Conservation (phyloP, 2,888 invertebrate genomes). For the Hartigia nigra region DNA sequence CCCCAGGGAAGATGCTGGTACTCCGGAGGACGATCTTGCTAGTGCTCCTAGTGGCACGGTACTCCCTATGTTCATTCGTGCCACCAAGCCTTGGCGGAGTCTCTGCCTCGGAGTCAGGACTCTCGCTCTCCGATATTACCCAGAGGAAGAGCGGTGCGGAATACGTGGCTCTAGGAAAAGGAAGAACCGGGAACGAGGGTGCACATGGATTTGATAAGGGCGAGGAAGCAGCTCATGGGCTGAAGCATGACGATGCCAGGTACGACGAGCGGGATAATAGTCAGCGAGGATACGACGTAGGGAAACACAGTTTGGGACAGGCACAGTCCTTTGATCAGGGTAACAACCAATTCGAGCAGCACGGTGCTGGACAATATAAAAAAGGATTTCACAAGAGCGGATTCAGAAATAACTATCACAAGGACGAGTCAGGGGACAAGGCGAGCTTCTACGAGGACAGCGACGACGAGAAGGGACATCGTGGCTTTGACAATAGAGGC, state of each 20-base stretch:
- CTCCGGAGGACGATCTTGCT: neutral
- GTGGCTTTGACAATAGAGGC: slow-evolving; percentile 54
- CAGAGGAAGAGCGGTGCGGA: slow-evolving; percentile 30
- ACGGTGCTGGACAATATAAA: slow-evolving; percentile 67
- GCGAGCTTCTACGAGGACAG: slow-evolving; percentile 77
- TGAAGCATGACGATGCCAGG: slow-evolving; percentile 64
- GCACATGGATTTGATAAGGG: slow-evolving; percentile 30
- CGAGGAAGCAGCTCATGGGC: slow-evolving; percentile 30
- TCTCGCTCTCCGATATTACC: slow-evolving; percentile 28
- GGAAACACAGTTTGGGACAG: slow-evolving; percentile 67
- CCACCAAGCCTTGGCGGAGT: slow-evolving; percentile 18
- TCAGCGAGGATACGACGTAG: slow-evolving; percentile 66
- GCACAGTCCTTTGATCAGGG: slow-evolving; percentile 45
- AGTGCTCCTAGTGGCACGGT: slow-evolving; percentile 7
- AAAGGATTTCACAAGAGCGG: slow-evolving; percentile 78
- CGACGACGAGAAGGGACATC: slow-evolving; percentile 65
- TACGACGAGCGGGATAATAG: slow-evolving; percentile 68
- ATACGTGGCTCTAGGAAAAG: slow-evolving; percentile 33
- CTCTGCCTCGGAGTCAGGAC: slow-evolving; percentile 16
- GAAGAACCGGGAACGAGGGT: slow-evolving; percentile 30
- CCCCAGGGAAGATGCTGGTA: slow-evolving; percentile 2
- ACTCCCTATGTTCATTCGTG: slow-evolving; percentile 4
- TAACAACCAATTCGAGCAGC: slow-evolving; percentile 37
- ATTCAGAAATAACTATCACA: slow-evolving; percentile 77
- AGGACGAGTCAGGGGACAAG: slow-evolving; percentile 77